Base-by-base conservation (phyloP, 2,113 vertebrate genomes). In the Pipra filicauda region DNA sequence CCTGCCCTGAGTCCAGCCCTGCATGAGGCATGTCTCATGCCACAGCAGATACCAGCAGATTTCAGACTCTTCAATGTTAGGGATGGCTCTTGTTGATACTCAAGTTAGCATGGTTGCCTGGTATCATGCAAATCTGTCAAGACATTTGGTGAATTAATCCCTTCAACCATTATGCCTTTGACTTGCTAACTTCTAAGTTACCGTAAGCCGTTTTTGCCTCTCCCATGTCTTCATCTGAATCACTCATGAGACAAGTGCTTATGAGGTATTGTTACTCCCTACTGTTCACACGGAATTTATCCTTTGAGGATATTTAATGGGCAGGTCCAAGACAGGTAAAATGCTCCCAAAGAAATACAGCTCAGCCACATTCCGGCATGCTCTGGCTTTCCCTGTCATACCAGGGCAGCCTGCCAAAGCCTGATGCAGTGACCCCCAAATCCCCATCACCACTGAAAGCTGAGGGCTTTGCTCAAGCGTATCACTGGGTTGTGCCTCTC, bases 211-310 rank as follows among this genome's bases (percentile, higher is more conserved):
- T 14, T 88, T 76, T 55, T 80, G 88, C 89, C 92, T 88, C 88
- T 93, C 92, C 91, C 92, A 67, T 14, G 2, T 64, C 85, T 77
- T 83, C 39, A 19, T 52, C 88, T 95, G 86, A 96, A 93, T 95
- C 92, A 95, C 51, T 92, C 35, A 41, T 74, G 91, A 91, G 83
- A 67, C 75, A 39, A 80, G 51, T 48, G 57, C 74, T 94, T 89
- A 66, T 71, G 66, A 66, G 69, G 67, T 83, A 74, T 86, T 89
- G 92, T 85, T 94, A 92, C 85, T 95, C 75, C 94, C 88, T 85
- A 2, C 78, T 79, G 54, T 83, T 93, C 69, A 83, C 79, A 48
- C 11, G 5, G 64, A 39, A 35, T 82, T 94, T 35, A 70, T 72
- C 65, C 66, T 88, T 64, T 65, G 49, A 80, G 55, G 69, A 31